A percentile compares a stretch with the other conserved stretches of the same genome.
Evolutionary conservation across 30 jellyfish, hydroid and myxozoan genomes (phyloP).

Genomic region (Nemopilema nomurai): DNA sequence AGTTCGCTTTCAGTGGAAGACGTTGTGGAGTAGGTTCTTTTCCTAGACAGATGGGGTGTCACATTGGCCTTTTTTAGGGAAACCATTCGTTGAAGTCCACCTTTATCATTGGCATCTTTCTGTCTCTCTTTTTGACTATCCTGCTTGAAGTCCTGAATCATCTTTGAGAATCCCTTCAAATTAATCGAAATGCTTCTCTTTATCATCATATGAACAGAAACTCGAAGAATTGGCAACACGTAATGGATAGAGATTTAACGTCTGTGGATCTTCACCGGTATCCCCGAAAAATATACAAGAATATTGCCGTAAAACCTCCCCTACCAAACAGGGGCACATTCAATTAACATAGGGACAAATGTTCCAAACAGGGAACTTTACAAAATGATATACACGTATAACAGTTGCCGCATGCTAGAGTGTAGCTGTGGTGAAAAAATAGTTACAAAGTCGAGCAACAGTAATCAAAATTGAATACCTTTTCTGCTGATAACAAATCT

Average conservation of each 20-base stretch:
- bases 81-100: background rate
- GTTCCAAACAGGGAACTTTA: too few species aligned
- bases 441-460: background rate
- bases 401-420: too few species aligned
- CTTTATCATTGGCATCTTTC: background rate
- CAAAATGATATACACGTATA: too few species aligned
- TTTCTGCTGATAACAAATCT: conserved; percentile 56
- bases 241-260: too few species aligned
- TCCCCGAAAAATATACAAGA: too few species aligned
- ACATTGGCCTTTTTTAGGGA: background rate
- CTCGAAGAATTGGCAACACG: background rate
- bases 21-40: conserved; percentile 5
- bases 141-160: conserved; percentile 18
- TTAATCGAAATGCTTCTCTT: background rate
- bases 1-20: conserved; percentile 23
- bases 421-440: too few species aligned
- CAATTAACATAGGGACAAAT: too few species aligned
- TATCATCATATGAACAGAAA: background rate
- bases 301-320: too few species aligned
- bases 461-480: conserved; percentile 11
- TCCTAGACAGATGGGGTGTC: background rate
- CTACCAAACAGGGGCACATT: too few species aligned
- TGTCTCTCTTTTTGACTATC: conserved; percentile 5
- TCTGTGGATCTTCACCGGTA: too few species aligned
- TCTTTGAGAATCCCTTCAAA: conserved; percentile 22